These are phyloP conservation scores for Odontomachus brunneus DNA, from an alignment of 1,140 invertebrate species.

Conservation along the genomic window DNA sequence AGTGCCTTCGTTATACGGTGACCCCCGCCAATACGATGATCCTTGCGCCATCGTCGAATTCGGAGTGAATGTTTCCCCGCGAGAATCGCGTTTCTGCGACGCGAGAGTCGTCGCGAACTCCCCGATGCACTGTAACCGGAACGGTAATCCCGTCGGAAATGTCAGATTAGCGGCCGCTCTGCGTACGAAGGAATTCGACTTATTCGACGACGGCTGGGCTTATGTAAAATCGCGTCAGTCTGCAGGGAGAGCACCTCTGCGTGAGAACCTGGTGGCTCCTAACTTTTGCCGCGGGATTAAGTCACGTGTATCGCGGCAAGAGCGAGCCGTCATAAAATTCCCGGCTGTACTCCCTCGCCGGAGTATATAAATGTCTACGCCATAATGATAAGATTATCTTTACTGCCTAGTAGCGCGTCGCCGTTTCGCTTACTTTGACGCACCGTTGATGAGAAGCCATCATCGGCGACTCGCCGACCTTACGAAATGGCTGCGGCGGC, in stretches of 20 bases:
- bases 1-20: conserved; percentile 53
- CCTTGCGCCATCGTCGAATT: conserved; percentile 43
- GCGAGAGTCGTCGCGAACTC: no score
- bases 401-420: conserved; percentile 43
- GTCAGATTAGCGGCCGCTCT: conserved; percentile 34
- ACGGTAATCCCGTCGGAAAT: conserved; percentile 35
- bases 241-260: conserved; percentile 10
- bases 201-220: conserved; percentile 6
- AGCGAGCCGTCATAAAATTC: conserved; percentile 27
- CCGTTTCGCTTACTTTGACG: neutral
- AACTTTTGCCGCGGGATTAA: conserved; percentile 42
- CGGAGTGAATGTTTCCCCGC: neutral
- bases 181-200: conserved; percentile 28
- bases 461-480: neutral
- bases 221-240: conserved; percentile 7
- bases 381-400: conserved; percentile 54
- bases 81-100: neutral
- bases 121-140: conserved; percentile 40
- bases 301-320: conserved; percentile 13
- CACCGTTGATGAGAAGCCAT: conserved; percentile 8
- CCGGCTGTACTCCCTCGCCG: neutral
- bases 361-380: conserved; percentile 47
- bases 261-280: conserved; percentile 32
- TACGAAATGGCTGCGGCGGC: neutral
- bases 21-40: conserved; percentile 40